Base-by-base conservation (phyloP, 2,888 invertebrate species). In the Stenichneumon culpator region DNA sequence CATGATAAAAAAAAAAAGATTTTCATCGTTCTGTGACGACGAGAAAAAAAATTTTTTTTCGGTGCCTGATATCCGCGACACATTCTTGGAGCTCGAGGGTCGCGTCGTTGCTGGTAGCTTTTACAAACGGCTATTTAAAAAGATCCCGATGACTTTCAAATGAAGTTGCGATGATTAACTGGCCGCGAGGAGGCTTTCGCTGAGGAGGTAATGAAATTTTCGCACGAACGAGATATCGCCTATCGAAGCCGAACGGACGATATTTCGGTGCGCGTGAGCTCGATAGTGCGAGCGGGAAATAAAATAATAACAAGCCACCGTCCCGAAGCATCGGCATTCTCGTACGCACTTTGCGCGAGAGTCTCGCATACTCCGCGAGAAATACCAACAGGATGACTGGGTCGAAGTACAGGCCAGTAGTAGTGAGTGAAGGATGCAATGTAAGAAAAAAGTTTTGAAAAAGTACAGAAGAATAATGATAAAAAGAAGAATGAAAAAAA, bases 381-480 rank as follows among this genome's bases (percentile, higher is more conserved):
- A 60, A 78, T 78, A 57, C 68, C 78, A 60, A 6, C 7, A 39
- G 28, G 16, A 57, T 78, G 78, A 78, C 68, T 78, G 57, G 68
- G 39, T 50, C 52, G 65, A 39, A 77, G 54, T 28, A 69, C 52
- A 57, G 39, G n/a, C 44, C 77, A 14, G 22, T 25, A 16, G 52
- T n/a, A 36, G 22, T 36, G 50, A 63, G 63, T 0, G 14, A 2
- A n/a, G 70, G 25, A 47, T 9, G 22, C 36, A 25, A 14, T 2
- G 14, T 36, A 68, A 39, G 2, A 57, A 44, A 36, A 4, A 57
- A 44, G 11, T 11, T 11, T n/a, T n/a, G n/a, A 52, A 52, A 68
- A 36, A 67, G 7, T 19, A 65, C 28, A 19, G 32, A 69, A 50
- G 16, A 69, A 44, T 44, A 39, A 72, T 9, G 25, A 39, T 39